These are phyloP conservation scores for Misgurnus mizolepis DNA, from an alignment of 2,113 vertebrate species.

Conservation along the genomic window DNA sequence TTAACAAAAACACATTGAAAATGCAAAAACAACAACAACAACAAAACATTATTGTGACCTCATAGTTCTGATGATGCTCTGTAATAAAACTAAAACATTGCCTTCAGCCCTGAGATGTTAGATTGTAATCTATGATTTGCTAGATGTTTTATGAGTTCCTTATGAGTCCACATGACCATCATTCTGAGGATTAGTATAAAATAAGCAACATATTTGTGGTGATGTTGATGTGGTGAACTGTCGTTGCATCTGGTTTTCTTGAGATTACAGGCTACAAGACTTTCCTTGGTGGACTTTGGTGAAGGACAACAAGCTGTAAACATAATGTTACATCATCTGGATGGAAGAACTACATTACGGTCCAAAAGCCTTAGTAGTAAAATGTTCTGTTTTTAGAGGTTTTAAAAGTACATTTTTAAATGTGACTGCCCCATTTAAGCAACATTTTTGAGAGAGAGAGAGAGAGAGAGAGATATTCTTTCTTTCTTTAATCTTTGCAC, in stretches of 20 bases:
- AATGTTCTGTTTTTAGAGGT: too few species aligned
- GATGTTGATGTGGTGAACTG: slow-evolving; percentile 41
- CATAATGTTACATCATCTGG: slow-evolving; percentile 6
- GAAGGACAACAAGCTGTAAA: neutral
- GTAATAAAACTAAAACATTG: neutral
- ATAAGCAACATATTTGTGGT: slow-evolving; percentile 45
- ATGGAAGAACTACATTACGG: neutral
- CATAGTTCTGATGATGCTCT: neutral
- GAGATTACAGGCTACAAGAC: slow-evolving; percentile 42
- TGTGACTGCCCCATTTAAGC: too few species aligned
- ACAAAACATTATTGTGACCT: neutral
- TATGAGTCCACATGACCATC: slow-evolving; percentile 31
- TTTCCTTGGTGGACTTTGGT: neutral
- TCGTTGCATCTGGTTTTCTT: slow-evolving; percentile 28
- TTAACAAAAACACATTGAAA: too few species aligned
- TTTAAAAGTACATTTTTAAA: too few species aligned
- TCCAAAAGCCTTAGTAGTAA: too few species aligned
- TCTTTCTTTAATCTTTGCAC: too few species aligned
- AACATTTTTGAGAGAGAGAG: too few species aligned
- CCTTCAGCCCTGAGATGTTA: neutral
- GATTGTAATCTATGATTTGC: slow-evolving; percentile 10
- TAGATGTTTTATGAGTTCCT: neutral
- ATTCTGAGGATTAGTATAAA: slow-evolving; percentile 36
- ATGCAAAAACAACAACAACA: too few species aligned
- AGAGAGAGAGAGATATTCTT: too few species aligned